Base-by-base conservation (phyloP, 2,888 invertebrate genomes). In the Chloroclystis v-ata region DNA sequence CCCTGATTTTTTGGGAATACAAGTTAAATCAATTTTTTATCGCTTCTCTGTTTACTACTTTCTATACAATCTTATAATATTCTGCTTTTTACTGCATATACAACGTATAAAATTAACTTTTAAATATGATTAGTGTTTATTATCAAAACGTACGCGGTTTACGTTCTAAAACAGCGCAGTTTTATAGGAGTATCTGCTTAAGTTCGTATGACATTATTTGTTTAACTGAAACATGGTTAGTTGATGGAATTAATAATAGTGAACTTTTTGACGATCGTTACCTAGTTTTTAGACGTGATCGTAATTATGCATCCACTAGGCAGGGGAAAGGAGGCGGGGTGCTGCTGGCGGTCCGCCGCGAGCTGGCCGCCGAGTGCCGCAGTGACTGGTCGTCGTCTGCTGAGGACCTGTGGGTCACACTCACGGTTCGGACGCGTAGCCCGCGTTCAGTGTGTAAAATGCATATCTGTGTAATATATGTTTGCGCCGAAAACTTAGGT, bases 181-280 rank as follows among this genome's bases (percentile, higher is more conserved):
- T 37, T 8, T 26, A 12, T 9, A 37, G 37, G 24, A 37, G 37
- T 37, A 16, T 51, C 3, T 41, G 35, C 1, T 3, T 37, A n/a
- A 30, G 35, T 24, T 32, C 10, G 8, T 52, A 39, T 35, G 51
- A 47, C 28, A 8, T 52, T 4, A 25, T 51, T 20, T 41, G 41
- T 14, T 8, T 51, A 9, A 51, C 47, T 1, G 51, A 51, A 29
- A 47, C 51, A 1, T 51, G 47, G 47, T 32, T 51, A 8, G 30
- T 20, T 10, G 43, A 43, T 0, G 35, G 32, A 9, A 5, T 50
- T 3, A 14, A 6, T 16, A 16, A 42, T 24, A 28, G 14, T 14
- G 44, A 47, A 16, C 12, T 52, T 8, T 42, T 52, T 26, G 51
- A 47, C n/a, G 35, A 42, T 33, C 32, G 47, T 1, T 51, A 43